Base-by-base conservation (phyloP, 2,797 vertebrate genomes). In the Loris lydekkerianus region DNA sequence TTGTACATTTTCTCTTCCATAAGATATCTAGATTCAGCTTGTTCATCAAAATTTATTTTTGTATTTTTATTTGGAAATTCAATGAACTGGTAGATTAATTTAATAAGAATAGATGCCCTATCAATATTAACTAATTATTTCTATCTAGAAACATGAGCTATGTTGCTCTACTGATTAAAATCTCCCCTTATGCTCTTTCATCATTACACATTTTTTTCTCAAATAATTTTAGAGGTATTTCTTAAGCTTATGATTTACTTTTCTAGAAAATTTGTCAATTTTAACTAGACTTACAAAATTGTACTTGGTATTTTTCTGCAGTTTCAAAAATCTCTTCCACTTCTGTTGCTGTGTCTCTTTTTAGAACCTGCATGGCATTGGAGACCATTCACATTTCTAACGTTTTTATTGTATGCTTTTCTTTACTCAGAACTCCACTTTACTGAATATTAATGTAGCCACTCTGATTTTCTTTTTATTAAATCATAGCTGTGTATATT, bases 201-300 rank as follows among this genome's bases (percentile, higher is more conserved):
- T 65, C 49, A 70, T 60, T 86, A 82, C 60, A n/a, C 65, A 80
- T 20, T 53, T 77, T 77, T 91, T 93, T 70, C 70, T 83, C 27
- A 69, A 34, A 65, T 75, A 81, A 5, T 70, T 94, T 43, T 78
- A 91, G 65, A 60, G 53, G 72, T 56, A 53, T n/a, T 76, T 76
- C 49, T 88, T 86, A 90, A 70, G 34, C 25, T 93, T 84, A 63
- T 46, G 49, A 82, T 80, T 85, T 92, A 84, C 20, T 96, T 92
- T 76, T 92, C 37, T 69, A 78, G 73, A 78, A 94, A 69, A 88
- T 34, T 53, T 92, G n/a, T 61, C 46, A 94, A 69, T 88, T 89
- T 85, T 85, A 65, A 85, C 37, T 80, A 75, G 60, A 94, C 85
- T 88, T 92, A 65, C 8, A 89, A 93, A 96, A 85, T 53, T 89